Conservation (phyloP, 2,113 vertebrate genomes). For the Mormoops blainvillei region DNA sequence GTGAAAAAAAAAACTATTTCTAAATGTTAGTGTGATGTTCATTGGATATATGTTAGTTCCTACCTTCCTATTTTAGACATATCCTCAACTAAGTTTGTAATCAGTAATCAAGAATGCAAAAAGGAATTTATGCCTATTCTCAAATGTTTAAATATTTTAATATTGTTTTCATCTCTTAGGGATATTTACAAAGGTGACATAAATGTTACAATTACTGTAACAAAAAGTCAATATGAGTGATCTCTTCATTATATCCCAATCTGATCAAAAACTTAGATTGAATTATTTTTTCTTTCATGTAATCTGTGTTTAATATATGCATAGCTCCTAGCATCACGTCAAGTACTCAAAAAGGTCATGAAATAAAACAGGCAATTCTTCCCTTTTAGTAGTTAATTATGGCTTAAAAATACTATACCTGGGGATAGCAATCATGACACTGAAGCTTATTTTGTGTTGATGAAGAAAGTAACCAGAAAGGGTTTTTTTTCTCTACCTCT, state of each 20-base stretch:
- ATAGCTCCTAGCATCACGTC: neutral
- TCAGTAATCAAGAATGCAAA: neutral
- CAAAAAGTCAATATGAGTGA: neutral
- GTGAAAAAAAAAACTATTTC: neutral
- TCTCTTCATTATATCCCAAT: neutral
- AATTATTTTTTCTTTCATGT: neutral
- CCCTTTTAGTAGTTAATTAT: neutral
- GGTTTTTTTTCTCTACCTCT: neutral
- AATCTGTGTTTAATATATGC: neutral
- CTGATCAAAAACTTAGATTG: neutral
- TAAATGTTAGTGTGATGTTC: neutral
- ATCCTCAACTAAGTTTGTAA: neutral
- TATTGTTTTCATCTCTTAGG: neutral
- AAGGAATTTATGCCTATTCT: neutral
- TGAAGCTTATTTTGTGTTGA: neutral
- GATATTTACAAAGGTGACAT: neutral
- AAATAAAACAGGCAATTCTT: neutral
- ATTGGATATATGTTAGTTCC: neutral
- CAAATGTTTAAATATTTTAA: neutral
- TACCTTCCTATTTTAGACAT: neutral
- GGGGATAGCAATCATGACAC: neutral
- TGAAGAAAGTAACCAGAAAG: neutral
- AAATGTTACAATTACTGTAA: neutral
- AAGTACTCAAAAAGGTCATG: neutral
- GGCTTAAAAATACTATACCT: neutral